phyloP scores from a whole-genome alignment of 2,888 invertebrate species.

The Hyposoter dolosus region DNA sequence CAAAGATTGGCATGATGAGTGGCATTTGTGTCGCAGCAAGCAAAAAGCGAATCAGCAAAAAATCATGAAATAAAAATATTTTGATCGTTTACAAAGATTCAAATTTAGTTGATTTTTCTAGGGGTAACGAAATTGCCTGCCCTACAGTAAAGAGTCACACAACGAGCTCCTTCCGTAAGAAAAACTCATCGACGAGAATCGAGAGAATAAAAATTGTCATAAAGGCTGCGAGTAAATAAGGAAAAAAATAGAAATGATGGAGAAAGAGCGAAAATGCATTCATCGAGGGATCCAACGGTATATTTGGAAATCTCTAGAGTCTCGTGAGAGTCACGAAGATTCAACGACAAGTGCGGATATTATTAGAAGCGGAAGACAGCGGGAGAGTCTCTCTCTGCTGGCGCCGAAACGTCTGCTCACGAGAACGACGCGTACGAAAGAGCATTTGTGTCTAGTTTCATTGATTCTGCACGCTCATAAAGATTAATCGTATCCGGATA shows the following conservation, averaged over 20 bases:
- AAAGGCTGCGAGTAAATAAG: not conserved
- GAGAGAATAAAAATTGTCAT: not conserved
- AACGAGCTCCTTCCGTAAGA: not conserved
- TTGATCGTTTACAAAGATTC: not conserved
- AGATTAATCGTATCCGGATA: not conserved
- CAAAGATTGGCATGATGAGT: not conserved
- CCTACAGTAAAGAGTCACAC: not conserved
- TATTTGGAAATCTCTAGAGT: conserved; percentile 11
- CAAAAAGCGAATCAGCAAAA: not conserved
- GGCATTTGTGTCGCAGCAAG: not conserved
- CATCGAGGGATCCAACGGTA: not conserved
- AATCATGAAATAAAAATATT: not conserved
- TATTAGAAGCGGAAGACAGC: conserved; percentile 57
- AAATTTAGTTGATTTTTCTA: not conserved
- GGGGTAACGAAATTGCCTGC: not conserved
- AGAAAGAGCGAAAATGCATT: not conserved
- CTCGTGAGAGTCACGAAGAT: not conserved
- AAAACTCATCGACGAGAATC: not conserved
- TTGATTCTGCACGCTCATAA: conserved; percentile 21
- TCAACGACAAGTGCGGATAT: conserved; percentile 23
- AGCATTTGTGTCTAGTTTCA: not conserved
- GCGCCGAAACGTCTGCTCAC: conserved; percentile 49
- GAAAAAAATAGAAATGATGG: not conserved
- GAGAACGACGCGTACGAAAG: not conserved
- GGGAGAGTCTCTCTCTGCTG: conserved; percentile 42